Conservation (phyloP, 2,797 vertebrate species). For the Muraenolepis orangiensis region DNA sequence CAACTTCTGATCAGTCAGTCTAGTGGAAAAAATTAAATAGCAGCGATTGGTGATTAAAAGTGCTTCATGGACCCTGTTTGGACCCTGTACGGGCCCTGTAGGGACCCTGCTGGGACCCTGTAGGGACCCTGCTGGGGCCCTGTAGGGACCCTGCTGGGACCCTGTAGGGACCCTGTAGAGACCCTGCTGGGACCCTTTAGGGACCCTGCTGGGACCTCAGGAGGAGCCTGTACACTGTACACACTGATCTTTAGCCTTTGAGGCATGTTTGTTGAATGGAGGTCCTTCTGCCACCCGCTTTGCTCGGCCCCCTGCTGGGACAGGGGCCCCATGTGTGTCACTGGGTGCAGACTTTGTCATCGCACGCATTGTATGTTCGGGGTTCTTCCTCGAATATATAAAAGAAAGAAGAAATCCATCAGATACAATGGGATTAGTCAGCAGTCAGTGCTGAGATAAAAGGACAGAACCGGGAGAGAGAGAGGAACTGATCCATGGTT, state of each 20-base stretch:
- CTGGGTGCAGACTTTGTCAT: slow-evolving; percentile 33
- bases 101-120: no score
- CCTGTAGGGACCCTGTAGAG: no score
- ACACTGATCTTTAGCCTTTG: not conserved
- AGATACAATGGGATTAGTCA: not conserved
- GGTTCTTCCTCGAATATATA: slow-evolving; percentile 23
- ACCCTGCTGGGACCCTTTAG: no score
- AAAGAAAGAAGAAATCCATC: slow-evolving; percentile 12
- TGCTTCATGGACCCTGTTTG: no score
- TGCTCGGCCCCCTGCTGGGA: slow-evolving; percentile 5
- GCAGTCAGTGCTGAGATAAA: not conserved
- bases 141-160: no score
- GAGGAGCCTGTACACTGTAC: not conserved
- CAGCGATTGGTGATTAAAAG: no score
- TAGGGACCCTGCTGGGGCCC: no score
- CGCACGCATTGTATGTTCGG: not conserved
- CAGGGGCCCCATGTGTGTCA: slow-evolving; percentile 31
- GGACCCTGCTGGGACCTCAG: no score
- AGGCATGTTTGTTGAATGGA: not conserved
- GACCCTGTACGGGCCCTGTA: no score
- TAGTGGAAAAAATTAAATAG: no score
- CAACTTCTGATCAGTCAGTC: no score
- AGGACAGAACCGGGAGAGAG: not conserved
- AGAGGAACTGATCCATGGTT: slow-evolving; percentile 2
- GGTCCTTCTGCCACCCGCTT: not conserved